Percentiles rank a stretch among this genome's conserved stretches.
Evolutionary conservation across 2,888 invertebrate species (phyloP).

Genomic region (Sinodicranocentrus sp.): DNA sequence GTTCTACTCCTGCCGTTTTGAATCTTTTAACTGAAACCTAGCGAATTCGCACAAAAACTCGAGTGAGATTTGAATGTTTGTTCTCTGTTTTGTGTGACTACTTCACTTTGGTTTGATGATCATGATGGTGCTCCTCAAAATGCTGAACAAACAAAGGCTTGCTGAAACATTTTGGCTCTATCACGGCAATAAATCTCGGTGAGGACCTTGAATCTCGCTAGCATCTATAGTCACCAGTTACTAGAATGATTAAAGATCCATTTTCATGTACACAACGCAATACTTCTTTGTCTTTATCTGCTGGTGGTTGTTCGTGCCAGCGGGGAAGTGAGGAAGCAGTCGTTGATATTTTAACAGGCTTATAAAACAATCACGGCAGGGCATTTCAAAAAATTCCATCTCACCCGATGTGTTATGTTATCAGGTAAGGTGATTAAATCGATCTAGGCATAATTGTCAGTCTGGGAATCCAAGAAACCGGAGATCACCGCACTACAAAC

Average conservation of each 20-base stretch:
- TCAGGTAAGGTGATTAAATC: no score
- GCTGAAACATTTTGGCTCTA: constrained; percentile 41
- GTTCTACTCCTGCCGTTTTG: background rate
- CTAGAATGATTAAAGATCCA: constrained; percentile 52
- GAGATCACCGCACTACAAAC: no score
- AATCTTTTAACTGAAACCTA: constrained; percentile 26
- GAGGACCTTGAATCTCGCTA: constrained; percentile 44
- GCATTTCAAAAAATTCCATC: constrained; percentile 1
- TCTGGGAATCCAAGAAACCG: no score
- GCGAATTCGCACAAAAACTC: constrained; percentile 21
- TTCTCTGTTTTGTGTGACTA: constrained; percentile 2
- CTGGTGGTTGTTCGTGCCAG: constrained; percentile 34
- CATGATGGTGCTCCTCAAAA: background rate
- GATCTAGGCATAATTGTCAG: no score
- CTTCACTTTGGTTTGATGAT: constrained; percentile 1
- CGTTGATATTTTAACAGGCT: constrained; percentile 26
- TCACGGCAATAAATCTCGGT: constrained; percentile 51
- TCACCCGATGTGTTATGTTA: background rate
- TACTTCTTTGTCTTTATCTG: constrained; percentile 17
- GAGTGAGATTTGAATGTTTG: constrained; percentile 24
- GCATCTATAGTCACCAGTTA: constrained; percentile 35
- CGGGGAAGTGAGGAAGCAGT: constrained; percentile 8
- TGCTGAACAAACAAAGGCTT: background rate
- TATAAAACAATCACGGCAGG: constrained; percentile 7
- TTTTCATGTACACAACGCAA: constrained; percentile 27